Conservation (phyloP, 1,140 invertebrate species). For the Asobara japonica region DNA sequence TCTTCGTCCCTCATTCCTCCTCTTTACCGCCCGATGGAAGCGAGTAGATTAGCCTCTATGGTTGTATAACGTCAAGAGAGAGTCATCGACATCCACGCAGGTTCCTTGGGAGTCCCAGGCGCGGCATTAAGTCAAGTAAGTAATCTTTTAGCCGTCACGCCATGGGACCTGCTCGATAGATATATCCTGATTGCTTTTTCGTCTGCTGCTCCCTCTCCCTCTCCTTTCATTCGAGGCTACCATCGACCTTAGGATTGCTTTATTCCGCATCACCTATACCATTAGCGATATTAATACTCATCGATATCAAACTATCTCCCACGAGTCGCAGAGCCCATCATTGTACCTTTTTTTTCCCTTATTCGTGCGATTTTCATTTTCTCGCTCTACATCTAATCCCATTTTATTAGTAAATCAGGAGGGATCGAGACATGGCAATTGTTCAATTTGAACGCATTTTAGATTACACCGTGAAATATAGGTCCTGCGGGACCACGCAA, state of each 20-base stretch:
- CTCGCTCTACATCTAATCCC: neutral
- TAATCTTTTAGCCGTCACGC: conserved; percentile 55
- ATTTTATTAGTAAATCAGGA: neutral
- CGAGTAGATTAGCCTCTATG: conserved; percentile 32
- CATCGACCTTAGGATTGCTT: neutral
- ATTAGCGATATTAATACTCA: conserved; percentile 52
- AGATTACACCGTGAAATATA: too few species aligned
- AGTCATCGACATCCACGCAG: neutral
- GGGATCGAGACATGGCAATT: too few species aligned
- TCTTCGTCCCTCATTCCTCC: neutral
- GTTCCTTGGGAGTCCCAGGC: conserved; percentile 19
- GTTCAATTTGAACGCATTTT: too few species aligned
- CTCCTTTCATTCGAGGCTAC: conserved; percentile 30
- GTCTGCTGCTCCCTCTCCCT: conserved; percentile 42
- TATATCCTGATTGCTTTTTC: conserved; percentile 57
- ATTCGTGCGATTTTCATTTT: neutral
- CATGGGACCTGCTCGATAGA: conserved; percentile 44
- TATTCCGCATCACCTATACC: neutral
- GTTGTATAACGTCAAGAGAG: conserved; percentile 18
- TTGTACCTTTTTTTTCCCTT: neutral
- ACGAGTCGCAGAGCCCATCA: neutral
- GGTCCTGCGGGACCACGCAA: too few species aligned
- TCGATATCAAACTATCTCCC: conserved; percentile 21
- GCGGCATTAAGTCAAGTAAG: conserved; percentile 49
- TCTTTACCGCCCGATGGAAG: conserved; percentile 26